phyloP scores from a whole-genome alignment of 35 echinoderm and acorn worm genomes.

The Patiria miniata region DNA sequence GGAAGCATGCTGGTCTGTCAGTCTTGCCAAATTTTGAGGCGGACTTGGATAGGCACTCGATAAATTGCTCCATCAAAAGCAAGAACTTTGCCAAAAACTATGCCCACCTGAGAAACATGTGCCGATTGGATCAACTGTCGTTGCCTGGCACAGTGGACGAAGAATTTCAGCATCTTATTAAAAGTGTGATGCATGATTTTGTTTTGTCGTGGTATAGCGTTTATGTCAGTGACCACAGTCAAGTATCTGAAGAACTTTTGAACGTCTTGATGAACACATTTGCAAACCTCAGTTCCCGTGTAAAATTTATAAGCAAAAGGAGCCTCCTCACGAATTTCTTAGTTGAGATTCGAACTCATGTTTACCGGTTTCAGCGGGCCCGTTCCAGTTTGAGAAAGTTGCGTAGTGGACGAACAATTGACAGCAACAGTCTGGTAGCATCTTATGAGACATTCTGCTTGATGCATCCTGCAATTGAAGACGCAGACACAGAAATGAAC shows the following conservation, averaged over 20 bases:
- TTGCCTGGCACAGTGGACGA: not conserved
- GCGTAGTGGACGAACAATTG: not conserved
- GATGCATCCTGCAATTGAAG: not conserved
- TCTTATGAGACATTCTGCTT: not conserved
- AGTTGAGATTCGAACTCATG: not conserved
- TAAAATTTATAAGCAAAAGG: not conserved
- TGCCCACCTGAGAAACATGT: too few relatives aligned
- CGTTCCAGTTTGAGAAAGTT: slow-evolving; percentile 4
- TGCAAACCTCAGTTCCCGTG: not conserved
- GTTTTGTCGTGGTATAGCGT: not conserved
- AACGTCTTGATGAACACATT: not conserved
- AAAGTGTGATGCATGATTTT: slow-evolving; percentile 11
- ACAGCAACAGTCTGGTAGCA: not conserved
- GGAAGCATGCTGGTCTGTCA: not conserved
- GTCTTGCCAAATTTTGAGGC: not conserved
- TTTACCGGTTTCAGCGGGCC: not conserved
- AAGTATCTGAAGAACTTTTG: not conserved
- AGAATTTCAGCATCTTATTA: not conserved
- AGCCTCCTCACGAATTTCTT: not conserved
- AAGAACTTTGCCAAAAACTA: too few relatives aligned
- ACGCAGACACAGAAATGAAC: not conserved
- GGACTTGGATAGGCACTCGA: not conserved
- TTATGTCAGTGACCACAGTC: not conserved
- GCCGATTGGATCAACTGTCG: too few relatives aligned
- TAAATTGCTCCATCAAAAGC: not conserved